These are phyloP conservation scores for Microctenopoma steveboyesi DNA, from an alignment of 2,797 vertebrate genomes.

Conservation along the genomic window DNA sequence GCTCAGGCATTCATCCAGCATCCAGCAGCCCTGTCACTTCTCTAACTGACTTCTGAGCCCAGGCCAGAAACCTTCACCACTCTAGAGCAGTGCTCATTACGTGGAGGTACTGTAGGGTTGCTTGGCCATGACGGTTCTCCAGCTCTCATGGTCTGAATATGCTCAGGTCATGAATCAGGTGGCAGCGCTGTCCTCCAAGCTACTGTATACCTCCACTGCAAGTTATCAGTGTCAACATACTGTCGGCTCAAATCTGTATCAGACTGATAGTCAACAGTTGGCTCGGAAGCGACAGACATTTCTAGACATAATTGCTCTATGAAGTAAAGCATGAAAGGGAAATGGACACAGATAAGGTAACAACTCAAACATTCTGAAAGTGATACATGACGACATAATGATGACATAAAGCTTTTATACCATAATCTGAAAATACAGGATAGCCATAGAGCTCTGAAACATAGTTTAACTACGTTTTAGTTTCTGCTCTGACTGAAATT, in stretches of 20 bases:
- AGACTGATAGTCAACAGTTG: constrained; percentile 44
- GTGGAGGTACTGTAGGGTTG: constrained; percentile 41
- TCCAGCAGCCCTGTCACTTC: constrained; percentile 61
- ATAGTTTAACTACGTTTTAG: constrained; percentile 36
- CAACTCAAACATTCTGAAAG: constrained; percentile 28
- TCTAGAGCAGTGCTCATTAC: constrained; percentile 71
- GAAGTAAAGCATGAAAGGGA: constrained; percentile 57
- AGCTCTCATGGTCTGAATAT: constrained; percentile 42
- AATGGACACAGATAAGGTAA: constrained; percentile 49
- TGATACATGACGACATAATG: not conserved
- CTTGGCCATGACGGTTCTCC: constrained; percentile 60
- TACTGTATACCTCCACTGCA: constrained; percentile 41
- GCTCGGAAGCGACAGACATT: constrained; percentile 39
- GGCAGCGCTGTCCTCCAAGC: constrained; percentile 47
- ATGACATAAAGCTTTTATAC: constrained; percentile 17
- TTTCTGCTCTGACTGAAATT: constrained; percentile 44
- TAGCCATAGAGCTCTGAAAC: constrained; percentile 24
- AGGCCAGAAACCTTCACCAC: constrained; percentile 61
- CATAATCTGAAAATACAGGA: constrained; percentile 16
- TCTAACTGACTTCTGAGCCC: constrained; percentile 64
- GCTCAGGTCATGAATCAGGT: constrained; percentile 64
- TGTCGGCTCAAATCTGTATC: constrained; percentile 58
- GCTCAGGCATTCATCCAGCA: constrained; percentile 66
- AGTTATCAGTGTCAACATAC: constrained; percentile 64
- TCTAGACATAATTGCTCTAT: constrained; percentile 65